Evolutionary conservation across 2,113 vertebrate genomes (phyloP).

Genomic region (Rattus norvegicus): DNA sequence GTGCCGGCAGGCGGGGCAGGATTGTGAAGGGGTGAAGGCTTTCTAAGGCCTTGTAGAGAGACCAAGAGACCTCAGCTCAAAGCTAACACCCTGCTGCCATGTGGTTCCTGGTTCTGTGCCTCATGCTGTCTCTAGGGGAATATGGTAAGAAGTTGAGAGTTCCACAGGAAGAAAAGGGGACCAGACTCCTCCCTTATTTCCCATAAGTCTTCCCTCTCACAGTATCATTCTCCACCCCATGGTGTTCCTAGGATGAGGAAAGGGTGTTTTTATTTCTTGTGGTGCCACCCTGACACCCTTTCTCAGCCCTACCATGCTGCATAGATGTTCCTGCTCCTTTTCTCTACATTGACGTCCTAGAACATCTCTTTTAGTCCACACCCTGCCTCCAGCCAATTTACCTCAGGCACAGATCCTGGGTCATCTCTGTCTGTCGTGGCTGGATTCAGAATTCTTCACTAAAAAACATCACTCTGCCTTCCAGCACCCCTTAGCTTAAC

Average conservation of each 20-base stretch:
- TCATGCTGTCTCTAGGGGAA: too few relatives aligned
- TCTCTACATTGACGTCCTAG: neutral
- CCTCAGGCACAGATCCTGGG: neutral
- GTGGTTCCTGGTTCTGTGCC: too few relatives aligned
- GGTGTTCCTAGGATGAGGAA: neutral
- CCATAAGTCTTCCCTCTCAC: neutral
- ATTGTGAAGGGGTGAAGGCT: too few relatives aligned
- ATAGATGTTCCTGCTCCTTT: neutral
- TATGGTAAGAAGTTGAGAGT: too few relatives aligned
- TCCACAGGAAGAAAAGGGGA: too few relatives aligned
- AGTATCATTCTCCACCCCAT: neutral
- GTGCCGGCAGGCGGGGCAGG: too few relatives aligned
- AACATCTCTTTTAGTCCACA: neutral
- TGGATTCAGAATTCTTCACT: neutral
- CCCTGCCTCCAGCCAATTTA: neutral
- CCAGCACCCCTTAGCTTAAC: neutral
- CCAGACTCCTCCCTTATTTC: too few relatives aligned
- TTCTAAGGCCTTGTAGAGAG: too few relatives aligned
- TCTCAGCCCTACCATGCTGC: fast-evolving
- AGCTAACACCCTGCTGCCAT: too few relatives aligned
- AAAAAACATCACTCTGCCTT: too few relatives aligned
- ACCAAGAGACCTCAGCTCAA: too few relatives aligned
- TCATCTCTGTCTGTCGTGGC: neutral
- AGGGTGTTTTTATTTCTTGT: neutral
- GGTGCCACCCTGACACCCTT: neutral